Percentiles rank a stretch among this genome's conserved stretches.
These are phyloP conservation scores for Troglohyphantes excavatus DNA, from an alignment of 2,888 invertebrate genomes.

Conservation along the genomic window DNA sequence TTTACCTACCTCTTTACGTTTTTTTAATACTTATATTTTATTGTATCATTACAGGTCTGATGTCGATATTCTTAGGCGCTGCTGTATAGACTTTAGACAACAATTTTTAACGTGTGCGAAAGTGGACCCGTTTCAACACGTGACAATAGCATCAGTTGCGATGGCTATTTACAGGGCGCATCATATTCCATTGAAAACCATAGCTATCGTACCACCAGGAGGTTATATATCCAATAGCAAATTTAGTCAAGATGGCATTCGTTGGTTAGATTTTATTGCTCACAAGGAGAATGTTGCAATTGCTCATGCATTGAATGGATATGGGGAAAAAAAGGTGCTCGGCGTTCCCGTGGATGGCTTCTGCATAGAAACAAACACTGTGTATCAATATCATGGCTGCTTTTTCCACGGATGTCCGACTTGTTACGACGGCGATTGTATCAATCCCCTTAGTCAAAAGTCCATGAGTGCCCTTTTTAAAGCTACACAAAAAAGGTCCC, in stretches of 20 bases:
- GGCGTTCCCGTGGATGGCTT: slow-evolving; percentile 33
- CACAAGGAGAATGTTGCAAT: neutral
- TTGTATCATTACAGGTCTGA: slow-evolving; percentile 8
- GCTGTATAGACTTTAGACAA: neutral
- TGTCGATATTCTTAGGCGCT: neutral
- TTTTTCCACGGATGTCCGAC: slow-evolving; percentile 9
- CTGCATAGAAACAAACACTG: slow-evolving; percentile 3
- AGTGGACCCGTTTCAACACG: neutral
- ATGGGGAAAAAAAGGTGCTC: neutral
- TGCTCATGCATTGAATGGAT: slow-evolving; percentile 2
- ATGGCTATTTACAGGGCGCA: neutral
- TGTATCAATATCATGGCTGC: slow-evolving; percentile 40
- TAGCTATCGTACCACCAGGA: slow-evolving; percentile 1
- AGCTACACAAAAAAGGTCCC: neutral
- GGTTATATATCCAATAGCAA: slow-evolving; percentile 19
- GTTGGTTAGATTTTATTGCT: slow-evolving; percentile 22
- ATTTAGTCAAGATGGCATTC: slow-evolving; percentile 9
- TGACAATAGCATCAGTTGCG: neutral
- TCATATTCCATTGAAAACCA: neutral
- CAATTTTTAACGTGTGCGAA: neutral
- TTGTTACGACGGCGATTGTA: neutral
- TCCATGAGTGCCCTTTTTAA: too few relatives aligned
- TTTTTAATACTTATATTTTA: too few relatives aligned
- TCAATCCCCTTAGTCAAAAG: neutral
- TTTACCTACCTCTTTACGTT: too few relatives aligned